Conservation (phyloP, 92 coral and sea anemone genomes). For the Zoanthus gigantus region DNA sequence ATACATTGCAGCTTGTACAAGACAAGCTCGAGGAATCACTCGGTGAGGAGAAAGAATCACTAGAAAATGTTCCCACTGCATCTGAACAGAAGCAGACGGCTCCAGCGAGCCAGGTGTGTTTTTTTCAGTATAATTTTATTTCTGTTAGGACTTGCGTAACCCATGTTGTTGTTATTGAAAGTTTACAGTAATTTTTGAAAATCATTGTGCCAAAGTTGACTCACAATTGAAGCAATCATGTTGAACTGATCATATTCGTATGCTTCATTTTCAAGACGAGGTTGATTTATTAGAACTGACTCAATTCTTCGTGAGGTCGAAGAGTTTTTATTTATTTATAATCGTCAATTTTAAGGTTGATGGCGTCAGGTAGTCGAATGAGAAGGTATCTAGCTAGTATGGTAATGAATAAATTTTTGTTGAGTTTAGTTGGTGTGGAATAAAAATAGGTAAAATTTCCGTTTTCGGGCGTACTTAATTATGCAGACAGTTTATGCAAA, state of each 20-base stretch:
- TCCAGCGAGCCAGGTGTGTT: slow-evolving; percentile 41
- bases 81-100: slow-evolving; percentile 38
- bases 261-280: no score
- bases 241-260: not conserved
- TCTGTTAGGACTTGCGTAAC: not conserved
- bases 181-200: slow-evolving; percentile 49
- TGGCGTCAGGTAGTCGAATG: not conserved
- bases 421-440: not conserved
- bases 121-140: not conserved
- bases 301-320: no score
- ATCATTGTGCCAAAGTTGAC: not conserved
- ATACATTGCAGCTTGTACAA: slow-evolving; percentile 90
- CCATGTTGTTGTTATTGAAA: slow-evolving; percentile 50
- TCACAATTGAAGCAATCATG: not conserved
- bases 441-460: not conserved
- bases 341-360: not conserved
- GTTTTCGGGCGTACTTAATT: no score
- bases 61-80: slow-evolving; percentile 41
- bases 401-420: not conserved
- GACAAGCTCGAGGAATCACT: slow-evolving; percentile 93
- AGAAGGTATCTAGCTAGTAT: not conserved
- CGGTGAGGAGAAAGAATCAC: slow-evolving; percentile 75
- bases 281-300: not conserved
- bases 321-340: not conserved
- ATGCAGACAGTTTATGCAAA: no score